Percentiles rank a stretch among this genome's conserved stretches.
phyloP scores from a whole-genome alignment of 2,888 invertebrate species.

The Agrilus cyanescens region DNA sequence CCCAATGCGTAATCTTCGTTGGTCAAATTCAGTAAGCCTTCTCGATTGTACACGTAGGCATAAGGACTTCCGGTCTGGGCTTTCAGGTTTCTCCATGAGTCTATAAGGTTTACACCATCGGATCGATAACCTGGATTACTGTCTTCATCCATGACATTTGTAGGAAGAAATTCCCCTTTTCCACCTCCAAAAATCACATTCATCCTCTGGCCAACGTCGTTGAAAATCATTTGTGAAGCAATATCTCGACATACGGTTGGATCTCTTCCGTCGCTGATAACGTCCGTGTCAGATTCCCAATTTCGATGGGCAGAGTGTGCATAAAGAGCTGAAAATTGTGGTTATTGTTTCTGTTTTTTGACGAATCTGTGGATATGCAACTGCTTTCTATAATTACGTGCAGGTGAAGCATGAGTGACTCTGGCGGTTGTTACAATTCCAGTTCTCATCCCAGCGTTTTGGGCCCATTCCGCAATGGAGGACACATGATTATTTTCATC shows the following conservation, averaged over 20 bases:
- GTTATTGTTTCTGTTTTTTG: too few relatives aligned
- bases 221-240: conserved; percentile 56
- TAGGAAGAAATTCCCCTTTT: conserved; percentile 50
- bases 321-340: conserved; percentile 45
- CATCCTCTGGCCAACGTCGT: conserved; percentile 53
- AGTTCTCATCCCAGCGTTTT: conserved; percentile 49
- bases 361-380: background rate
- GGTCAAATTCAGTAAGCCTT: conserved; percentile 40
- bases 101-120: conserved; percentile 55
- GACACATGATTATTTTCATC: conserved; percentile 45
- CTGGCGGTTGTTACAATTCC: conserved; percentile 67
- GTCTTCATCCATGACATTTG: conserved; percentile 36
- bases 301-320: conserved; percentile 59
- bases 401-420: conserved; percentile 70
- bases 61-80: conserved; percentile 23
- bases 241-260: conserved; percentile 54
- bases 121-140: conserved; percentile 42
- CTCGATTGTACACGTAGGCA: conserved; percentile 45
- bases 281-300: conserved; percentile 58
- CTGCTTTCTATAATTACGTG: conserved; percentile 25
- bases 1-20: too few relatives aligned
- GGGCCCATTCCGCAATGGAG: conserved; percentile 62
- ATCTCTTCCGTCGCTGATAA: conserved; percentile 39
- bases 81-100: conserved; percentile 50
- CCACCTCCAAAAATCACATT: conserved; percentile 74